Percentiles rank a stretch among this genome's conserved stretches.
These are phyloP conservation scores for Eulithis prunata DNA, from an alignment of 2,888 invertebrate species.

Conservation along the genomic window DNA sequence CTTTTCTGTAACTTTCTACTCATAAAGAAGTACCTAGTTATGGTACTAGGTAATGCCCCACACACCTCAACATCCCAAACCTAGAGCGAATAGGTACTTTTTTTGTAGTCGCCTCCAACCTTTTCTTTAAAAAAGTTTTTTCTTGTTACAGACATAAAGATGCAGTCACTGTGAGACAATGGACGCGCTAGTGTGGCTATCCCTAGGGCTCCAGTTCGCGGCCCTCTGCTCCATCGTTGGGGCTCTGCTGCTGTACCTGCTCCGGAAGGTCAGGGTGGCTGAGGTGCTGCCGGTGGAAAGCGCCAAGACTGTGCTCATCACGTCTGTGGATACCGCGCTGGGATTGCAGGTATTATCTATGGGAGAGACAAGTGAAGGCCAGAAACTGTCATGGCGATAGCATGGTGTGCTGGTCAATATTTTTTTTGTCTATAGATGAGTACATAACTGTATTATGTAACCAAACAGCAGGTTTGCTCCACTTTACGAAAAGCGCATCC, in stretches of 20 bases:
- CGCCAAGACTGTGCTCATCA: conserved; percentile 90
- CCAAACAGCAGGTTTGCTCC: conserved; percentile 33
- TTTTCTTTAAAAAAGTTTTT: neutral
- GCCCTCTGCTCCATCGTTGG: conserved; percentile 93
- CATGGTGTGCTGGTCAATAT: neutral
- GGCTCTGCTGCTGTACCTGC: conserved; percentile 90
- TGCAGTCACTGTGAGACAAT: conserved; percentile 77
- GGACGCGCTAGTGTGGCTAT: conserved; percentile 92
- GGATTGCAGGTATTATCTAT: conserved; percentile 86
- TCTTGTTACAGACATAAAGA: conserved; percentile 64
- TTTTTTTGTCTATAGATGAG: too few species aligned
- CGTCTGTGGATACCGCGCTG: conserved; percentile 91
- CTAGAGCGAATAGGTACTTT: too few species aligned
- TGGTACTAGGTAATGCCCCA: too few species aligned
- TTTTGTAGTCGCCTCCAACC: too few species aligned
- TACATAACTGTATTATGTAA: conserved; percentile 24
- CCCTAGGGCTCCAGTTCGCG: conserved; percentile 91
- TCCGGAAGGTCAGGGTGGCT: conserved; percentile 88
- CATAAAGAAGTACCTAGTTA: too few species aligned
- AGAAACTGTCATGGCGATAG: neutral
- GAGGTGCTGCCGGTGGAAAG: conserved; percentile 85
- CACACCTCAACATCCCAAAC: too few species aligned
- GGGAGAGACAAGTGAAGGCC: neutral
- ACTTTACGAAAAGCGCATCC: conserved; percentile 39
- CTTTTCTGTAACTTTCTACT: too few species aligned